Evolutionary conservation across 2,113 vertebrate species (phyloP), one percentile per base, ranked within the genome.

Genomic region (Ifrita kowaldi): DNA sequence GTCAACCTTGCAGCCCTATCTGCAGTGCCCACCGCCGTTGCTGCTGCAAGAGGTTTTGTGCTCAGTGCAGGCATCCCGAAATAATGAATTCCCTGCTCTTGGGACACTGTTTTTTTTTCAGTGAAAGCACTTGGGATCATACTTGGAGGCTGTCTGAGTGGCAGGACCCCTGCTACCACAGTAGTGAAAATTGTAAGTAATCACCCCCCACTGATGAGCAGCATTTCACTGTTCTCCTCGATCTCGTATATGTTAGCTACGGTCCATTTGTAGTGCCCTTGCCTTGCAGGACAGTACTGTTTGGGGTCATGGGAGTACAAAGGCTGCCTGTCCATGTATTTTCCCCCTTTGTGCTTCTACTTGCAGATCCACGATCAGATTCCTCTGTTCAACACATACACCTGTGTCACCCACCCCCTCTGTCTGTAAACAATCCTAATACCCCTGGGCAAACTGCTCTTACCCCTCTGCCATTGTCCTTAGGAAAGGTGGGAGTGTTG

Each of bases 211-310:
- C 46, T 7, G 47, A 21, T 11, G 6, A 69, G 37, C n/a, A 41
- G 8, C 18, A 0, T 41, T 50, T 46, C 17, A 4, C 19, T 69
- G 6, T 42, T 71, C 19, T 42, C 44, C 22, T 47, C 33, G 19
- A 2, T 32, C 15, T 52, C 8, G 0, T 7, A 3, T 0, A 16
- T 16, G 5, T 42, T 16, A 28, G 16, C 10, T 13, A 1, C 7
- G 2, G 42, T 12, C 32, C 5, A 2, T 7, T 44, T 63, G 12
- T 7, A 13, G 46, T 10, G 62, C 10, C 35, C 33, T 27, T 16
- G 17, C 46, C 44, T 74, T 4, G 2, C 37, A 46, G 50, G 47
- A 75, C 0, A 0, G 35, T 59, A 52, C 44, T 68, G 28, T 70
- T 37, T 24, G 44, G 35, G 41, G 4, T 33, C 52, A 44, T 1